Base-by-base conservation (phyloP, 2,888 invertebrate species). In the Osmoderma eremita region DNA sequence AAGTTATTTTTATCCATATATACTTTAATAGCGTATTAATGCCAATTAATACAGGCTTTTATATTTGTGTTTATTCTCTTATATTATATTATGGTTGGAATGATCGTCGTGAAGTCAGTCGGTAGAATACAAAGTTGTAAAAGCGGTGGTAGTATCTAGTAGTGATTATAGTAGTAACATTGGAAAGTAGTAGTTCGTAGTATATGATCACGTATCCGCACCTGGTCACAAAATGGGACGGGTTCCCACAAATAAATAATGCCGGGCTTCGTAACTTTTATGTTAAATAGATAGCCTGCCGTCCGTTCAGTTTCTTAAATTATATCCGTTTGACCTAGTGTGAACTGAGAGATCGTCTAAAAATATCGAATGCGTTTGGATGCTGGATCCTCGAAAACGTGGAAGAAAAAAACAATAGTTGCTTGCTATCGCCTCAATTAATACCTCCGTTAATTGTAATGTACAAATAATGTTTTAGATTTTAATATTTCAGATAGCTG, bases 231-330 rank as follows among this genome's bases (percentile, higher is more conserved):
- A 30, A 48, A 48, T 45, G 45, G 45, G 58, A 61, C 58, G 45
- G 41, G 58, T 61, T 61, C 58, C 45, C 58, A 61, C 45, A 61
- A 58, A 58, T 58, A 58, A 58, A 58, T 58, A 58, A 58, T 58
- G 45, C 58, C 45, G 58, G 30, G 58, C 45, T 58, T 58, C 58
- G 58, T 58, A 58, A 58, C 45, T 58, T 58, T 58, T 58, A 58
- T 58, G 58, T 58, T 58, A 58, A 58, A 58, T 58, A 58, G 45
- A 58, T 58, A 45, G 30, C 13, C 42, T 58, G 58, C 58, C 45
- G 58, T 58, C 45, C 58, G 45, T 42, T 58, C 58, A 30, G 42
- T 58, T 58, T 58, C 58, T 58, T 58, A 58, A 58, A 58, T 58
- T 58, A 58, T 58, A 58, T 58, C 58, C 58, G 58, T 58, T 45